phyloP scores from a whole-genome alignment of 2,888 invertebrate species.

The Polyommatus icarus region DNA sequence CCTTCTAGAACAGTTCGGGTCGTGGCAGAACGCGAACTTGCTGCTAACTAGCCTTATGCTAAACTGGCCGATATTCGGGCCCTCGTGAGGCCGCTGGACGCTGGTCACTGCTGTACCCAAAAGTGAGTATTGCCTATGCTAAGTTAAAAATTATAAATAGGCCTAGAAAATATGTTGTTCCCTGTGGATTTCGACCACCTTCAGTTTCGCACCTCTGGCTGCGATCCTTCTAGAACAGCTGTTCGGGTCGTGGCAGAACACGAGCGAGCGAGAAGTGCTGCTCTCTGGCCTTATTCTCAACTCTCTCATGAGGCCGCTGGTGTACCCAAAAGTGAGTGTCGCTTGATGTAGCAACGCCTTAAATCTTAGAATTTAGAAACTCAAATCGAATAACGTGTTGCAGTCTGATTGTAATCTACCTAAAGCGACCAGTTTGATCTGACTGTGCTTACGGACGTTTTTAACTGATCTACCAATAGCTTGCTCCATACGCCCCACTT shows the following conservation, averaged over 20 bases:
- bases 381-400: too few relatives aligned
- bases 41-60: conserved; percentile 95
- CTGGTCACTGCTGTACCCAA: too few relatives aligned
- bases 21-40: conserved; percentile 94
- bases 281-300: conserved; percentile 95
- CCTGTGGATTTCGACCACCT: conserved; percentile 75
- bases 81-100: conserved; percentile 89
- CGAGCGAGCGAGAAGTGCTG: conserved; percentile 93
- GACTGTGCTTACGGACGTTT: too few relatives aligned
- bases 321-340: conserved; percentile 83
- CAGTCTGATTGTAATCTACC: too few relatives aligned
- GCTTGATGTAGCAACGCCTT: too few relatives aligned
- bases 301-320: conserved; percentile 90
- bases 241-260: conserved; percentile 93
- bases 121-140: conserved; percentile 59
- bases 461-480: too few relatives aligned
- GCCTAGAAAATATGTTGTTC: neutral
- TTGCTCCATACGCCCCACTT: too few relatives aligned
- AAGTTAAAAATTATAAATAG: too few relatives aligned
- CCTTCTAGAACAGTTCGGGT: conserved; percentile 87
- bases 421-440: too few relatives aligned
- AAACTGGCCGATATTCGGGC: conserved; percentile 95
- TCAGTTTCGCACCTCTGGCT: conserved; percentile 96
- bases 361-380: too few relatives aligned
- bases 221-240: conserved; percentile 84